Percentiles rank a stretch among this genome's conserved stretches.
These are phyloP conservation scores for Tryphoninae sp. DNA, from an alignment of 2,888 invertebrate genomes.

Conservation along the genomic window DNA sequence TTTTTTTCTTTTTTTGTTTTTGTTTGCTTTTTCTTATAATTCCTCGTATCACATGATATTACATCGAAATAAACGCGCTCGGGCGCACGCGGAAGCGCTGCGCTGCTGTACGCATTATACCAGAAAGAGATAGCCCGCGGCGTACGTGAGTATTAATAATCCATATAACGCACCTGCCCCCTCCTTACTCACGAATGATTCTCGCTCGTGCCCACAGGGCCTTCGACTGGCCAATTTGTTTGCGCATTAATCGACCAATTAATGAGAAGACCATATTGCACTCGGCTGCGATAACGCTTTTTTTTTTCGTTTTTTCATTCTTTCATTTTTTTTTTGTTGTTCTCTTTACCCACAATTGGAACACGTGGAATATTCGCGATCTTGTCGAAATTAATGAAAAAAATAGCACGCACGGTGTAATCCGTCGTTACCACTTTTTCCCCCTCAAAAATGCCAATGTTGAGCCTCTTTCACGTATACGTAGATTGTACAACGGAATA, in stretches of 20 bases:
- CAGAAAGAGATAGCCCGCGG: constrained; percentile 21
- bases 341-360: background rate
- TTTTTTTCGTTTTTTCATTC: background rate
- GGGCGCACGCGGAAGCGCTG: constrained; percentile 58
- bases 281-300: constrained; percentile 32
- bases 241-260: constrained; percentile 64
- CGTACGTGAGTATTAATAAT: constrained; percentile 15
- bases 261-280: constrained; percentile 63
- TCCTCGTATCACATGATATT: constrained; percentile 78
- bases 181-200: constrained; percentile 33
- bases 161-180: constrained; percentile 51
- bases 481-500: background rate
- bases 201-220: constrained; percentile 53
- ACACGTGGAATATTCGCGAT: background rate
- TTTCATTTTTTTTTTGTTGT: background rate
- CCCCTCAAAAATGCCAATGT: background rate
- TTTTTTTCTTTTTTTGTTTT: constrained; percentile 31
- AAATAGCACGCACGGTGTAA: background rate
- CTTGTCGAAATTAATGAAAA: background rate
- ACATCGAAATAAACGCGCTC: constrained; percentile 63
- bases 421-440: background rate
- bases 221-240: constrained; percentile 61
- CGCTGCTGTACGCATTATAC: constrained; percentile 30
- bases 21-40: constrained; percentile 45
- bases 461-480: background rate